phyloP scores from a whole-genome alignment of 2,113 vertebrate genomes.

The Aphelocoma coerulescens region DNA sequence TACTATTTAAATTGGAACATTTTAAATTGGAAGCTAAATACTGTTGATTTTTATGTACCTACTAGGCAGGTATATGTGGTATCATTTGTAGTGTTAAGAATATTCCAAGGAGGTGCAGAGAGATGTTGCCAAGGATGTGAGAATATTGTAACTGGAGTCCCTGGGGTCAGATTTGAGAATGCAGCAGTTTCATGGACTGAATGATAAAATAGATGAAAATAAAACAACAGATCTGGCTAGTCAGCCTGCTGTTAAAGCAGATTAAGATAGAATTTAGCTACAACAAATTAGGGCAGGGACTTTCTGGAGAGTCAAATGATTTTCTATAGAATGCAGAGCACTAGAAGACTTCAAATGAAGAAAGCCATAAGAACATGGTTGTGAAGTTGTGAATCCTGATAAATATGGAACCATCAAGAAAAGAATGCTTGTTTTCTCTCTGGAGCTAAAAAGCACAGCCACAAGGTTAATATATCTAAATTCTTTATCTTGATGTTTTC shows the following conservation, averaged over 20 bases:
- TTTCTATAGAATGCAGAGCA: background rate
- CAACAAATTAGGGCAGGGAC: background rate
- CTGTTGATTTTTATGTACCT: background rate
- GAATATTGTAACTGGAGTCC: background rate
- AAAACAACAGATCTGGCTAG: background rate
- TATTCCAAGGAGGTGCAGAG: background rate
- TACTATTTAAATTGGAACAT: background rate
- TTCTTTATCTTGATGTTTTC: background rate
- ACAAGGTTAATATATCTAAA: background rate
- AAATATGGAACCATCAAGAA: background rate
- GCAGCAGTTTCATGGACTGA: background rate
- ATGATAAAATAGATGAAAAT: slow-evolving; percentile 4
- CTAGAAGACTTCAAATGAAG: background rate
- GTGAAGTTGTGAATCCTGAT: background rate
- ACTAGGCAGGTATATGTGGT: background rate
- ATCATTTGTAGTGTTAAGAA: background rate
- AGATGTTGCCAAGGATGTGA: background rate
- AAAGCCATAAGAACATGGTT: background rate
- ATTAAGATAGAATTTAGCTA: background rate
- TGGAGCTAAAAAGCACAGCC: background rate
- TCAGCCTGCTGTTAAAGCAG: background rate
- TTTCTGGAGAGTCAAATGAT: background rate
- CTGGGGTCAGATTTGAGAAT: background rate
- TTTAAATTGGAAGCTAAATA: background rate
- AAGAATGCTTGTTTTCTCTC: background rate